Conservation (phyloP, 2,888 invertebrate species). For the Tipula vernalis region DNA sequence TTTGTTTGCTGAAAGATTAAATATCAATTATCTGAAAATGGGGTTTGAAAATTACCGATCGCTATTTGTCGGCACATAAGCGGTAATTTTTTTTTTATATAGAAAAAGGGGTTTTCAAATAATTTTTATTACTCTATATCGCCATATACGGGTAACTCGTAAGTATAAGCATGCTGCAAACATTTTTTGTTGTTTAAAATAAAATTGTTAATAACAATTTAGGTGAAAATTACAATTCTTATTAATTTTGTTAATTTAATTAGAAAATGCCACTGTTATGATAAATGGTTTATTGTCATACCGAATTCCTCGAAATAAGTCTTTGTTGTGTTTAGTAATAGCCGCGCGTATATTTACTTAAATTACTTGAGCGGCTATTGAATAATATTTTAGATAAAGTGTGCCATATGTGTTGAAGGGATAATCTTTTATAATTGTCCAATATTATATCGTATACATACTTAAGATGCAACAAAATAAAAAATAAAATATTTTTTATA, state of each 20-base stretch:
- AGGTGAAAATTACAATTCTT: background rate
- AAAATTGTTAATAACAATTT: background rate
- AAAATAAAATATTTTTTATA: background rate
- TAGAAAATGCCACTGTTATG: background rate
- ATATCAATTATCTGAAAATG: constrained; percentile 4
- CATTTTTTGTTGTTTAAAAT: background rate
- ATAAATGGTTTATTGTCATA: background rate
- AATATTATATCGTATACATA: background rate
- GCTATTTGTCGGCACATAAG: background rate
- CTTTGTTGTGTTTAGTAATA: background rate
- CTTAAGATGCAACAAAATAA: background rate
- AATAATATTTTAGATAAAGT: background rate
- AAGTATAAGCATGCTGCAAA: background rate
- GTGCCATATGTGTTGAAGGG: background rate
- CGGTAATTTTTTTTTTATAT: background rate
- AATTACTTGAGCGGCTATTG: background rate
- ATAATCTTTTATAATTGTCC: background rate
- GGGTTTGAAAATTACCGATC: background rate
- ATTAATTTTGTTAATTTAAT: background rate
- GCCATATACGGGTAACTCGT: background rate
- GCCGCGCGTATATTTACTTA: background rate
- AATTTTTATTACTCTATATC: background rate
- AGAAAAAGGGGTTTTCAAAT: background rate
- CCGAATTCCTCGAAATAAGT: background rate
- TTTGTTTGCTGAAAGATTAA: background rate